Conservation (phyloP, 2,113 vertebrate species). For the Cromileptes altivelis region DNA sequence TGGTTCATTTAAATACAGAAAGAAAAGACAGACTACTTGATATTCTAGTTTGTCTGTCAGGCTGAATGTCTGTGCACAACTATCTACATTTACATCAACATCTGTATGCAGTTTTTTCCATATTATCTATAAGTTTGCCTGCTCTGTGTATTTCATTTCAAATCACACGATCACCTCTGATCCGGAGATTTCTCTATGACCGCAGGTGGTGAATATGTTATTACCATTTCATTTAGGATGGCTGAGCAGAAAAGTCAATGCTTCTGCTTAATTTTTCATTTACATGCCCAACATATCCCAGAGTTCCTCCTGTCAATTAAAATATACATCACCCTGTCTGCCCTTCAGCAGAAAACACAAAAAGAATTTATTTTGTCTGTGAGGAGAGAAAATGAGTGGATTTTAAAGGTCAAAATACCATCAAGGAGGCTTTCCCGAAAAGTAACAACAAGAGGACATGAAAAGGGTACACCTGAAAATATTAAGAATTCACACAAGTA, state of each 20-base stretch:
- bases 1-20: constrained; percentile 19
- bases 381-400: neutral
- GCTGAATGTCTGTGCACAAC: neutral
- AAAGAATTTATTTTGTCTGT: constrained; percentile 29
- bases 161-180: neutral
- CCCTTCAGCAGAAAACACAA: constrained; percentile 43
- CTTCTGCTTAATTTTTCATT: constrained; percentile 51
- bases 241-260: constrained; percentile 4
- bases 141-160: neutral
- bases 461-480: neutral
- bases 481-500: neutral
- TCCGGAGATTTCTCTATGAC: neutral
- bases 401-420: constrained; percentile 32
- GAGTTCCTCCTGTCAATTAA: constrained; percentile 47
- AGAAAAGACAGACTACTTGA: constrained; percentile 11
- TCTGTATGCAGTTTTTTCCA: neutral
- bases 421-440: neutral
- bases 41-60: constrained; percentile 26
- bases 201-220: constrained; percentile 17
- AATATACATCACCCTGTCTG: constrained; percentile 16
- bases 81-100: neutral
- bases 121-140: neutral
- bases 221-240: constrained; percentile 26
- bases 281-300: constrained; percentile 49
- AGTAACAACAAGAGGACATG: neutral